phyloP scores from a whole-genome alignment of 2,113 vertebrate species.

The Rhea americana region DNA sequence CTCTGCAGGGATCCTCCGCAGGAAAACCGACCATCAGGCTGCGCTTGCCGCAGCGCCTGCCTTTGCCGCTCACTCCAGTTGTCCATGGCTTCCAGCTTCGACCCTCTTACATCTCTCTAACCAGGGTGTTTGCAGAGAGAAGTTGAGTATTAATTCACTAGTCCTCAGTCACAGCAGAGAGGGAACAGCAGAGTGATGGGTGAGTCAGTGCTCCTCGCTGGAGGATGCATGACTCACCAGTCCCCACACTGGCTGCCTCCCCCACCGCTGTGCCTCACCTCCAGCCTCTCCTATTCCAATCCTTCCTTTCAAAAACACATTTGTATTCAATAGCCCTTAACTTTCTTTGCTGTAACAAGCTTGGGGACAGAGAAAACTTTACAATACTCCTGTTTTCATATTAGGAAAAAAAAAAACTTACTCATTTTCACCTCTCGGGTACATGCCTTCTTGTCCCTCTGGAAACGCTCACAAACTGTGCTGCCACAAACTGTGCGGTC shows the following conservation, averaged over 20 bases:
- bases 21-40: not conserved
- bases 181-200: conserved; percentile 30
- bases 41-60: not conserved
- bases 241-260: conserved; percentile 37
- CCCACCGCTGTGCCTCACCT: conserved; percentile 34
- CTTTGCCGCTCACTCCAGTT: not conserved
- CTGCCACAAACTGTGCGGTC: not conserved
- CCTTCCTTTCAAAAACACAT: conserved; percentile 21
- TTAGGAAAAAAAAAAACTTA: not conserved
- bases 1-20: not conserved
- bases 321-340: not conserved
- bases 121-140: not conserved
- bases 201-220: conserved; percentile 63
- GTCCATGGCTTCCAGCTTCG: not conserved
- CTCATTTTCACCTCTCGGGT: not conserved
- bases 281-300: conserved; percentile 48
- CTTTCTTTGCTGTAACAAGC: not conserved
- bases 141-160: not conserved
- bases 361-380: not conserved
- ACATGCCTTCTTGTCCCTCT: not conserved
- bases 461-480: not conserved
- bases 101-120: not conserved
- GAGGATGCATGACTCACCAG: conserved; percentile 50
- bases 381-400: not conserved
- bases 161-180: conserved; percentile 33